Percentiles rank a stretch among this genome's conserved stretches.
phyloP scores from a whole-genome alignment of 1,140 invertebrate species.

The Leptopilina clavipes region DNA sequence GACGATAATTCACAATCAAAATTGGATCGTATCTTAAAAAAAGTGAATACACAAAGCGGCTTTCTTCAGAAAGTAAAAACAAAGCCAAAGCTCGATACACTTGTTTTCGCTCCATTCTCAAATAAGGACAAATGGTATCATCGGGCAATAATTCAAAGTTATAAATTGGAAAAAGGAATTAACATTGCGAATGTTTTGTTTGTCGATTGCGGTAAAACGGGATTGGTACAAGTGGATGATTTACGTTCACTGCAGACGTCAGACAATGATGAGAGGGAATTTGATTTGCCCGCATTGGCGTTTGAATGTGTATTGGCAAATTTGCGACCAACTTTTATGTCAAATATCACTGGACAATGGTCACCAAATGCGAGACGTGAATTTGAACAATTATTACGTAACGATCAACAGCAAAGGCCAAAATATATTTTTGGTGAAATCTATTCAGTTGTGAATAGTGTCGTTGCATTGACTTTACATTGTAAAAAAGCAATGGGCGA shows the following conservation, averaged over 20 bases:
- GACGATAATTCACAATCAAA: slow-evolving; percentile 63
- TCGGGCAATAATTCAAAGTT: slow-evolving; percentile 65
- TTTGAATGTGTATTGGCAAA: slow-evolving; percentile 83
- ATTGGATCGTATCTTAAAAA: slow-evolving; percentile 52
- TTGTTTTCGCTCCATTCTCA: slow-evolving; percentile 65
- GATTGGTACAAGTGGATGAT: slow-evolving; percentile 63
- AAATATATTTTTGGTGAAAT: slow-evolving; percentile 74
- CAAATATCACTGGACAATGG: slow-evolving; percentile 79
- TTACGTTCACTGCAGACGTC: slow-evolving; percentile 36
- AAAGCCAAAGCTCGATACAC: slow-evolving; percentile 48
- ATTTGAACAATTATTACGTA: slow-evolving; percentile 71
- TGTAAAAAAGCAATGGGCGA: slow-evolving; percentile 58
- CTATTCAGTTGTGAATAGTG: slow-evolving; percentile 85
- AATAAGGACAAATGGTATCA: slow-evolving; percentile 60
- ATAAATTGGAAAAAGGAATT: slow-evolving; percentile 49
- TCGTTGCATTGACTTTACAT: slow-evolving; percentile 81
- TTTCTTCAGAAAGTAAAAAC: slow-evolving; percentile 5
- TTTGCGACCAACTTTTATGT: slow-evolving; percentile 79
- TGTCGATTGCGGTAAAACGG: slow-evolving; percentile 86
- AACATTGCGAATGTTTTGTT: slow-evolving; percentile 77
- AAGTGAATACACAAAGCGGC: neutral
- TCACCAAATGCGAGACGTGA: slow-evolving; percentile 73
- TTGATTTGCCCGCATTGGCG: slow-evolving; percentile 76
- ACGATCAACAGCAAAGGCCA: neutral
- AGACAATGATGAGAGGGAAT: neutral